These are phyloP conservation scores for Spea hammondii DNA, from an alignment of 2,797 vertebrate species.

Conservation along the genomic window DNA sequence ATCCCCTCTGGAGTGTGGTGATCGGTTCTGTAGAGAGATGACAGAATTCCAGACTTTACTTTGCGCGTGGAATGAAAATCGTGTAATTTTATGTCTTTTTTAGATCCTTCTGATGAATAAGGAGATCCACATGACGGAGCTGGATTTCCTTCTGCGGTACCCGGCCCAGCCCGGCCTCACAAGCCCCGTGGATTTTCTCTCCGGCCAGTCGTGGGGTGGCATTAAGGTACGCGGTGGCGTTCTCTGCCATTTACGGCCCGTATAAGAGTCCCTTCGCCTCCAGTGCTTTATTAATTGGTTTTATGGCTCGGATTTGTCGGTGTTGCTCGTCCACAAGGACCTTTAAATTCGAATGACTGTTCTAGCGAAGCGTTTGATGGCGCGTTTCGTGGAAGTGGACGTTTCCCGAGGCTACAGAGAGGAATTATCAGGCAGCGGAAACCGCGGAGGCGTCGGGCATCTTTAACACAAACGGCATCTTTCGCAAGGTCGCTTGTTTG, in stretches of 20 bases:
- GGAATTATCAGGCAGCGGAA: neutral
- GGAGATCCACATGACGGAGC: slow-evolving; percentile 77
- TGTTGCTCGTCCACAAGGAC: slow-evolving; percentile 5
- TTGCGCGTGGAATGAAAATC: neutral
- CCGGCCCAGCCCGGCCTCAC: slow-evolving; percentile 74
- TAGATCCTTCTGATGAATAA: slow-evolving; percentile 87
- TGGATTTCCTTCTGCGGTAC: slow-evolving; percentile 90
- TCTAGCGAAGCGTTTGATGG: neutral
- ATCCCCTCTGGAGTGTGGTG: too few species aligned
- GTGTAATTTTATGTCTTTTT: slow-evolving; percentile 2
- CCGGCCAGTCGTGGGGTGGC: slow-evolving; percentile 86
- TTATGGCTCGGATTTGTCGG: neutral
- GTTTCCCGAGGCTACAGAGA: neutral
- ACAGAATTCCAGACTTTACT: too few species aligned
- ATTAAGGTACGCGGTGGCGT: slow-evolving; percentile 82
- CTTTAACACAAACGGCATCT: too few species aligned
- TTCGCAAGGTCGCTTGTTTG: too few species aligned
- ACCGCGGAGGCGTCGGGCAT: too few species aligned
- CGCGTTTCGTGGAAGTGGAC: slow-evolving; percentile 6
- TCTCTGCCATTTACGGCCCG: neutral
- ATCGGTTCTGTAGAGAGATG: too few species aligned
- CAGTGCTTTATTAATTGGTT: neutral
- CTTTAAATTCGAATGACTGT: neutral
- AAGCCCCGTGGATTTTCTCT: slow-evolving; percentile 90
- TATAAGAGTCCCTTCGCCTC: neutral